A percentile compares a stretch with the other conserved stretches of the same genome.
Evolutionary conservation across 2,113 vertebrate genomes (phyloP).

Genomic region (Dicrurus megarhynchus): DNA sequence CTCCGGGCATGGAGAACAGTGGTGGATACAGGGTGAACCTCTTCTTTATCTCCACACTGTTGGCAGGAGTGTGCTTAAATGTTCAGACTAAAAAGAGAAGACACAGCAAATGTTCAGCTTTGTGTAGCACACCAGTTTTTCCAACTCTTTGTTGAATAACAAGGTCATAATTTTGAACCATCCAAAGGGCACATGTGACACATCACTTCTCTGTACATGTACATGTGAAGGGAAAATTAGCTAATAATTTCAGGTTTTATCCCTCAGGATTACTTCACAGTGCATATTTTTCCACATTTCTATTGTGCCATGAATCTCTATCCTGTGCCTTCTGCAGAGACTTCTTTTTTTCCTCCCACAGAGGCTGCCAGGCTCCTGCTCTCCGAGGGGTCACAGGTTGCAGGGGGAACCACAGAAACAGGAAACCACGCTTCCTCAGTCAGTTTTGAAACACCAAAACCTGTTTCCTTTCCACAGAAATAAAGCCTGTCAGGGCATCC

Average conservation of each 20-base stretch:
- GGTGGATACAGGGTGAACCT: not conserved
- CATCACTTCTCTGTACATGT: not conserved
- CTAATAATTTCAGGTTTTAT: slow-evolving; percentile 24
- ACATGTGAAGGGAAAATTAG: slow-evolving; percentile 35
- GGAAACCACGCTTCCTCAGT: slow-evolving; percentile 75
- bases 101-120: not conserved
- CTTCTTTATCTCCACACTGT: not conserved
- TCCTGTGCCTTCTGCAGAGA: slow-evolving; percentile 31
- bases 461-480: slow-evolving; percentile 74
- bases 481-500: slow-evolving; percentile 17
- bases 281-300: slow-evolving; percentile 54
- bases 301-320: slow-evolving; percentile 30
- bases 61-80: not conserved
- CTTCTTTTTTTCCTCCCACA: slow-evolving; percentile 20
- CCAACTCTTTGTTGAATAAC: not conserved
- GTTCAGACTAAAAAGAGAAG: not conserved
- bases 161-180: not conserved
- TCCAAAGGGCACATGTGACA: not conserved
- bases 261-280: slow-evolving; percentile 25
- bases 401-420: slow-evolving; percentile 69
- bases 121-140: not conserved
- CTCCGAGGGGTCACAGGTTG: slow-evolving; percentile 59
- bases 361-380: slow-evolving; percentile 1
- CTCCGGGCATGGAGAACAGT: not conserved
- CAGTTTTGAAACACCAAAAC: slow-evolving; percentile 61